Base-by-base conservation (phyloP, 2,797 vertebrate species). In the Meriones psammophilus region DNA sequence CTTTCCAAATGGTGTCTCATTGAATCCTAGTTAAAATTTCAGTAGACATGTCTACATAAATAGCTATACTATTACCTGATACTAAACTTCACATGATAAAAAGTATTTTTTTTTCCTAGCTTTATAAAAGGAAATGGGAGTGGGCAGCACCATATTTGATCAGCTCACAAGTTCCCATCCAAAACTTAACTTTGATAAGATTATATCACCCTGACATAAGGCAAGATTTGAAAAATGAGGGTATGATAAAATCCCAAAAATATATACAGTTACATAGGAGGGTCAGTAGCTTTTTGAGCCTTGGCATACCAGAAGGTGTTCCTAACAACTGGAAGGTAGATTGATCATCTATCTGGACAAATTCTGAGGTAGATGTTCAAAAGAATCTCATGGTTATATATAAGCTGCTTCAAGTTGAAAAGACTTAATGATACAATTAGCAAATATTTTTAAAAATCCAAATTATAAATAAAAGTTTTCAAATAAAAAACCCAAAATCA, bases 401-500 rank as follows among this genome's bases (percentile, higher is more conserved):
- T 10, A 80, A 71, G 33, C 15, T 42, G 68, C 30, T 62, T 73
- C 66, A 81, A 77, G 36, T 5, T 92, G 24, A 36, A 66, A n/a
- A 91, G 14, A 42, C 8, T 20, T 58, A 58, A 77, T 36, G 13
- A 80, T 84, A 46, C 6, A 60, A 87, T 5, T 18, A 17, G 3
- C 26, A 90, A 60, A 91, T 88, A 22, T 78, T 80, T 28, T 77
- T 80, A 58, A 73, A 94, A 94, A 86, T 74, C 14, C 20, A 66
- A 66, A 6, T 66, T 24, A 86, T 3, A 33, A 39, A 13, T 86
- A 39, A 90, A 26, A 89, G 33, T 76, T 54, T 84, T 87, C 24
- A 58, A n/a, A 60, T 2, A 56, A 28, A 77, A 3, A 28, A 84
- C 30, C 58, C 8, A 66, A 89, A 93, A 87, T 28, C 30, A 18